Evolutionary conservation across 2,888 invertebrate genomes (phyloP).

Genomic region (Osedax frankpressi): DNA sequence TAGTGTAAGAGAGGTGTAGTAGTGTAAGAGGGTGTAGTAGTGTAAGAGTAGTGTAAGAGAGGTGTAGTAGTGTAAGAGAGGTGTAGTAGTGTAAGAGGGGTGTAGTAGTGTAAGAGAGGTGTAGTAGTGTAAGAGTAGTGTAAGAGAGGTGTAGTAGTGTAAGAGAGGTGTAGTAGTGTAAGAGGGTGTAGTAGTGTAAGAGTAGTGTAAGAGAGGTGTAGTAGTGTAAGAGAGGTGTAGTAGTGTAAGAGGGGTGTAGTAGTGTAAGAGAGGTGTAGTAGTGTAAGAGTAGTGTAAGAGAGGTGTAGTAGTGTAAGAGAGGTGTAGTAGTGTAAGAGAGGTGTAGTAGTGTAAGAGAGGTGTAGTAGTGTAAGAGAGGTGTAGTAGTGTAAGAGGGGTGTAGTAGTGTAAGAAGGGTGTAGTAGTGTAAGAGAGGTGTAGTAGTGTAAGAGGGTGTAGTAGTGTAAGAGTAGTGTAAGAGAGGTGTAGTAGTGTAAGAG

Average conservation of each 20-base stretch:
- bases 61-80: not conserved
- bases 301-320: too few relatives aligned
- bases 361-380: not conserved
- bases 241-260: conserved; percentile 36
- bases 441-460: conserved; percentile 48
- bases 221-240: conserved; percentile 62
- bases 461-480: not conserved
- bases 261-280: not conserved
- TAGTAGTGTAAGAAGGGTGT: not conserved
- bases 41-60: not conserved
- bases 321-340: not conserved
- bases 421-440: conserved; percentile 62
- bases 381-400: not conserved
- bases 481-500: not conserved
- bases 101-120: not conserved
- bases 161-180: not conserved
- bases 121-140: not conserved
- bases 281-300: not conserved
- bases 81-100: not conserved
- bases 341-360: not conserved
- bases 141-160: not conserved
- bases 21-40: conserved; percentile 46
- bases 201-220: not conserved
- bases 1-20: too few relatives aligned
- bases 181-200: not conserved